These are phyloP conservation scores for Acrocyrtus sp. DNA, from an alignment of 2,888 invertebrate genomes.

Conservation along the genomic window DNA sequence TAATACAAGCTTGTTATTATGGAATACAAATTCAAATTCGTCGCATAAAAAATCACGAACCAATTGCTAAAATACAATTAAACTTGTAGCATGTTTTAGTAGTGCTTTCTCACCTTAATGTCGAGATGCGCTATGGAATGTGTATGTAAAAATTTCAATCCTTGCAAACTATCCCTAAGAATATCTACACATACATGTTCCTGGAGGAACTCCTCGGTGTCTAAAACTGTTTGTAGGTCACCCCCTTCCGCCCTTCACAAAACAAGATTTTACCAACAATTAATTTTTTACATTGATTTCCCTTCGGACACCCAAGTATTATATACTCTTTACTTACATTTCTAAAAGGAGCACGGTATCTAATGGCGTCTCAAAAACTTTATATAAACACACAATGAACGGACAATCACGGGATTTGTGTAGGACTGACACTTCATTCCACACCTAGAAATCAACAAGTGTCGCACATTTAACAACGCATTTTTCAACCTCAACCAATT, in stretches of 20 bases:
- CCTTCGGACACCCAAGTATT: no score
- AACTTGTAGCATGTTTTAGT: no score
- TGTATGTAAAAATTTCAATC: slow-evolving; percentile 89
- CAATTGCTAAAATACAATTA: no score
- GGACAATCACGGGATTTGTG: slow-evolving; percentile 85
- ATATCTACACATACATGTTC: slow-evolving; percentile 87
- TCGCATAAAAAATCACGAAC: no score
- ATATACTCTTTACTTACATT: no score
- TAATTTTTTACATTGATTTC: no score
- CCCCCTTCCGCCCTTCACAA: slow-evolving; percentile 87
- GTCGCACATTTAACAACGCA: not conserved
- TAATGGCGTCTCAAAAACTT: slow-evolving; percentile 79
- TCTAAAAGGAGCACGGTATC: slow-evolving; percentile 89
- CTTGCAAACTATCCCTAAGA: slow-evolving; percentile 91
- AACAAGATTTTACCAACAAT: no score
- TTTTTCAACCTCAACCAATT: not conserved
- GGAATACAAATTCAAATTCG: no score
- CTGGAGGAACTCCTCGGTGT: slow-evolving; percentile 81
- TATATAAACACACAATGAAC: slow-evolving; percentile 89
- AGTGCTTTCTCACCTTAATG: no score
- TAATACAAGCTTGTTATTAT: no score
- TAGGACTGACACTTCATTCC: slow-evolving; percentile 93
- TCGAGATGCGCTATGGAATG: slow-evolving; percentile 95
- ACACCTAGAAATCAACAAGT: slow-evolving; percentile 82
- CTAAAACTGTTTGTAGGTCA: slow-evolving; percentile 91